These are phyloP conservation scores for Characodon lateralis DNA, from an alignment of 2,797 vertebrate genomes.

Conservation along the genomic window DNA sequence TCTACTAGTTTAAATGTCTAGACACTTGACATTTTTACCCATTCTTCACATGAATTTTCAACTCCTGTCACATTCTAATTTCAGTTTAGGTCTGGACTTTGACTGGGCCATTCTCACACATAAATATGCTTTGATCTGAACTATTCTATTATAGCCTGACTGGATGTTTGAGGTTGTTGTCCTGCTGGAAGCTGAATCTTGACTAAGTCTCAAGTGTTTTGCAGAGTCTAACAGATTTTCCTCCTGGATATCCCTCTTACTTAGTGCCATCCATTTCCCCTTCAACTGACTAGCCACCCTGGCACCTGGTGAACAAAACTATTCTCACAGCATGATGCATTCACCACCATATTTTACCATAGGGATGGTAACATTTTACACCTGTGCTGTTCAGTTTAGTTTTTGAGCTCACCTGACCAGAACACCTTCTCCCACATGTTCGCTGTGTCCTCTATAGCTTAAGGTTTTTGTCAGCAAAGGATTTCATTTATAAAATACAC, in stretches of 20 bases:
- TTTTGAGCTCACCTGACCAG: not conserved
- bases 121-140: not conserved
- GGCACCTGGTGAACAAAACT: not conserved
- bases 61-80: not conserved
- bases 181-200: not conserved
- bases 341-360: not conserved
- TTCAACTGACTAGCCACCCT: not conserved
- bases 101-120: not conserved
- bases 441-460: not conserved
- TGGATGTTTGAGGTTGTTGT: not conserved
- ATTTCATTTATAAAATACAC: not conserved
- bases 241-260: not conserved
- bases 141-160: not conserved
- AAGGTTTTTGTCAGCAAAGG: not conserved
- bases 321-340: not conserved
- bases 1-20: not conserved
- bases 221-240: not conserved
- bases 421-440: not conserved
- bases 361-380: not conserved
- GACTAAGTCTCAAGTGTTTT: too few relatives aligned
- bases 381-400: not conserved
- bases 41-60: not conserved
- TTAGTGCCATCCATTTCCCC: too few relatives aligned
- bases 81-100: not conserved
- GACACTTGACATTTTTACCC: not conserved